Evolutionary conservation across 1,140 invertebrate genomes (phyloP), one percentile per base, ranked within the genome.

Genomic region (Bombus huntii): DNA sequence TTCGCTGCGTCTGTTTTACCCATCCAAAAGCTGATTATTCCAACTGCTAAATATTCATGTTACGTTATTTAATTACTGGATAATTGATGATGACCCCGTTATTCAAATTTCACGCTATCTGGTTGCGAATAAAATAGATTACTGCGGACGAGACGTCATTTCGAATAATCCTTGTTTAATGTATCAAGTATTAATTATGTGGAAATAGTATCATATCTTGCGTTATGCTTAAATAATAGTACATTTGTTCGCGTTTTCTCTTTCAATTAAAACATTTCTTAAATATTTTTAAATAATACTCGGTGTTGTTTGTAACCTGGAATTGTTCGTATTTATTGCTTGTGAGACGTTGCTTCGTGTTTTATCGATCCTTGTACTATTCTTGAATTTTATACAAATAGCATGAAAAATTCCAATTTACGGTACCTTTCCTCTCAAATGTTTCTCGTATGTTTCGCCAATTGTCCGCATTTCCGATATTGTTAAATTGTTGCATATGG

Each of bases 81-180:
- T 76, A 76, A 59, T n/a, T 34, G 9, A 57, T 47, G 73, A 34
- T 28, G 31, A 28, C 10, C 31, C 31, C 47, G 47, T 75, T 75
- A 75, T 28, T 75, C 74, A 25, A 76, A 76, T 76, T 76, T 76
- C 53, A 22, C 31, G 25, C 25, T 59, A 76, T 18, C 28, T 39
- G 25, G 25, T 76, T 39, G 37, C 53, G 25, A 39, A 76, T 76
- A 76, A 59, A 76, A 37, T 22, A 10, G 47, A 59, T 76, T 59
- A 59, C 25, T 2, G 22, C 31, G 34, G 10, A 37, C 31, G 8
- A 53, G n/a, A 53, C 12, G 73, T 57, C 73, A 37, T 34, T 57
- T 34, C 73, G 25, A 57, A 34, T 75, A 75, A 75, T 75, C 44
- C 34, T 47, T n/a, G 47, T 39, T 76, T 37, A 28, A 47, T 18